Base-by-base conservation (phyloP, 2,888 invertebrate species). In the Drosophila paramelanica region DNA sequence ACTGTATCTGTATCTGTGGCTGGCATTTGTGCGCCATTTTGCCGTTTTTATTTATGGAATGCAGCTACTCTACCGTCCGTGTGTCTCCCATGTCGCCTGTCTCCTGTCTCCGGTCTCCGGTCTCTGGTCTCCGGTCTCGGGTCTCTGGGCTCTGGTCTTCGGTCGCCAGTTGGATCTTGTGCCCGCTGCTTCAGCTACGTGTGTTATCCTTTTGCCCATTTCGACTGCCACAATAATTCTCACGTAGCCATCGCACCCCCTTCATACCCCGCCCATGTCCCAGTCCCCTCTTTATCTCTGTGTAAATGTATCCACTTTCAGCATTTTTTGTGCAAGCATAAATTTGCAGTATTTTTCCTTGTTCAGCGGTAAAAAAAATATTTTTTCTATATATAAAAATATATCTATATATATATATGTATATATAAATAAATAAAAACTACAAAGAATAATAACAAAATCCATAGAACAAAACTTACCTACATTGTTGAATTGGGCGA, bases 41-140 rank as follows among this genome's bases (percentile, higher is more conserved):
- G 84, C 73, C 85, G 71, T 79, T 77, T 83, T 82, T 79, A 80
- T 80, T 89, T 87, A 87, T 87, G 84, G 77, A 85, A 88, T 88
- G 84, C 84, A 84, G 84, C 88, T 75, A 85, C 83, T 83, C 74
- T 67, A 69, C 68, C 64, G 80, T 47, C 71, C 57, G 55, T 67
- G 64, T 57, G 61, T 49, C 36, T 36, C 25, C 39, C 23, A 23
- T 38, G 39, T 46, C 39, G n/a, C 31, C 3, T 14, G 25, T 43
- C 50, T 50, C 42, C n/a, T 13, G 14, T 65, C 43, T 46, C 46
- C 39, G 6, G 38, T 56, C 55, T 36, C 56, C 45, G 20, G 25
- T 20, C n/a, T 8, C n/a, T 17, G 33, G 41, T 33, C 39, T 17
- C 17, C 17, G 17, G 17, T 17, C 17, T 17, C 27, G 13, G 43